These are phyloP conservation scores for Sarcophilus harrisii DNA, from an alignment of 2,797 vertebrate species.

Conservation along the genomic window DNA sequence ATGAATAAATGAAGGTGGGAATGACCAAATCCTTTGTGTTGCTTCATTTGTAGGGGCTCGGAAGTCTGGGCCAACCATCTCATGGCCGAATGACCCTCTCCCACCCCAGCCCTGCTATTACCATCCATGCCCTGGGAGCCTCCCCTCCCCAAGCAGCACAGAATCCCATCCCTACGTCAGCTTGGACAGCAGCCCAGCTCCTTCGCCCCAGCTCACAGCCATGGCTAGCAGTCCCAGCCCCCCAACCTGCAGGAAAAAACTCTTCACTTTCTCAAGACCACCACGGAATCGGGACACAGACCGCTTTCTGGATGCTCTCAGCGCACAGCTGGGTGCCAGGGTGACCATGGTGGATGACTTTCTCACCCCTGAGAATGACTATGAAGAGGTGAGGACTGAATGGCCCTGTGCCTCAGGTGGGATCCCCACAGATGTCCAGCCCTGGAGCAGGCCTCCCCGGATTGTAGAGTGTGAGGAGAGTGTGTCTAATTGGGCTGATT, in stretches of 20 bases:
- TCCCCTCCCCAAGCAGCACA: slow-evolving; percentile 92
- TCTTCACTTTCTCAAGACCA: slow-evolving; percentile 95
- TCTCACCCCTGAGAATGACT: slow-evolving; percentile 95
- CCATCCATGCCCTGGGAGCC: slow-evolving; percentile 84
- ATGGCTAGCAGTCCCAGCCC: slow-evolving; percentile 87
- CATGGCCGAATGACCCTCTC: slow-evolving; percentile 91
- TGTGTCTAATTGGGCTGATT: background rate
- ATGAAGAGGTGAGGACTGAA: slow-evolving; percentile 92
- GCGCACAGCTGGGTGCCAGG: slow-evolving; percentile 95
- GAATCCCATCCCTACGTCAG: slow-evolving; percentile 98
- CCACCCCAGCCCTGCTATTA: slow-evolving; percentile 91
- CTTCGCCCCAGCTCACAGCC: slow-evolving; percentile 84
- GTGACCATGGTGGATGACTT: slow-evolving; percentile 94
- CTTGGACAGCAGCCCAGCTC: slow-evolving; percentile 94
- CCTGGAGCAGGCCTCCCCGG: background rate
- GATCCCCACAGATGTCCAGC: fast-evolving
- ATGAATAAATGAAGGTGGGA: background rate
- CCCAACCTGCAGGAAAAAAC: slow-evolving; percentile 88
- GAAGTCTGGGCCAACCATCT: slow-evolving; percentile 87
- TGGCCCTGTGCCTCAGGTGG: fast-evolving
- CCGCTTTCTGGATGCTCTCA: slow-evolving; percentile 95
- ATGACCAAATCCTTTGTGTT: background rate
- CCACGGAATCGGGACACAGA: slow-evolving; percentile 95
- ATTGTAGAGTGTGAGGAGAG: background rate
- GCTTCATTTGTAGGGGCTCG: slow-evolving; percentile 80